A percentile compares a stretch with the other conserved stretches of the same genome.
Evolutionary conservation across 2,113 vertebrate species (phyloP).

Genomic region (Eleginops maclovinus): DNA sequence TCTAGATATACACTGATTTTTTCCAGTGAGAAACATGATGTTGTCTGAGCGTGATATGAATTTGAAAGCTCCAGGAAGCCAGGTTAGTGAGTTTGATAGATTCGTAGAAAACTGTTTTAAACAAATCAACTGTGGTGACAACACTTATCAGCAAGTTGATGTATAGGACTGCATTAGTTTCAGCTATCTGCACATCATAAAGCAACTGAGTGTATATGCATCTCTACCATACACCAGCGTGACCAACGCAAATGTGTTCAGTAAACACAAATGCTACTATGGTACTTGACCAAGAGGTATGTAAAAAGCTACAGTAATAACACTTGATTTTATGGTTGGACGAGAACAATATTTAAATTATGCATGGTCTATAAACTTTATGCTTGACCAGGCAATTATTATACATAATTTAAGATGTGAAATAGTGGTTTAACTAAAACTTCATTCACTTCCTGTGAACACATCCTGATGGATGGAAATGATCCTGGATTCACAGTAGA

Average conservation of each 20-base stretch:
- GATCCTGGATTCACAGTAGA: conserved; percentile 1
- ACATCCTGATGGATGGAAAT: background rate
- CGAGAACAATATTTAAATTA: background rate
- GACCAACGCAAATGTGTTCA: background rate
- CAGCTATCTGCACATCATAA: too few relatives aligned
- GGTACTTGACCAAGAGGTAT: conserved; percentile 8
- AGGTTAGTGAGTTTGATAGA: background rate
- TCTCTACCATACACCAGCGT: background rate
- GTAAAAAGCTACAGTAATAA: background rate
- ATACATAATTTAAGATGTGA: conserved; percentile 3
- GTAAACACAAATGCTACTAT: background rate
- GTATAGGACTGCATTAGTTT: background rate
- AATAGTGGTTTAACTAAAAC: background rate
- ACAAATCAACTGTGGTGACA: background rate
- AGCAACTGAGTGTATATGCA: background rate
- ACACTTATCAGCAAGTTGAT: background rate
- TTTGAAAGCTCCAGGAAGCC: background rate
- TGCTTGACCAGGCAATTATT: conserved; percentile 1
- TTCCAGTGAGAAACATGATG: background rate
- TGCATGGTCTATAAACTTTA: conserved; percentile 1
- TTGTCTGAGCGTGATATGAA: background rate
- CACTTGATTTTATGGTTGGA: background rate
- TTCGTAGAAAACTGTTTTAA: background rate
- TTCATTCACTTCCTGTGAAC: background rate
- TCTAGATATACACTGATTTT: background rate